Conservation (phyloP, 23 tunicate genomes). For the Styela plicata region DNA sequence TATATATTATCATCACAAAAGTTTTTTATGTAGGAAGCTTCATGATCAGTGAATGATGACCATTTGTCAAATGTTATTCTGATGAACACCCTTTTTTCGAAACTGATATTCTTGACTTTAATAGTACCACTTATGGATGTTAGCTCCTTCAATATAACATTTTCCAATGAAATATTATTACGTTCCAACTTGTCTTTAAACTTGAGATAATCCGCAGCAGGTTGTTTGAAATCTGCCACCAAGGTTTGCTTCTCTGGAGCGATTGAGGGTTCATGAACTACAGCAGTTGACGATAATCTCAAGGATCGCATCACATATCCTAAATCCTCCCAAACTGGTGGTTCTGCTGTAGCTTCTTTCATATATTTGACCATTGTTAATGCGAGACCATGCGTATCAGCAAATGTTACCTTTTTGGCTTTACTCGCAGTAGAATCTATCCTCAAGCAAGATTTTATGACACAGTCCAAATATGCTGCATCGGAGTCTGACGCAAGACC, state of each 20-base stretch:
- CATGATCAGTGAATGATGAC: constrained; percentile 28
- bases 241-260: constrained; percentile 5
- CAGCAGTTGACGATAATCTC: background rate
- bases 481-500: background rate
- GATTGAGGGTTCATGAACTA: background rate
- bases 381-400: constrained; percentile 66
- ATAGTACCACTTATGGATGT: constrained; percentile 40
- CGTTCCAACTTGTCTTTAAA: constrained; percentile 56
- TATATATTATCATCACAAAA: constrained; percentile 44
- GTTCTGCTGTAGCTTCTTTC: constrained; percentile 66
- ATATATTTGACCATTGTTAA: constrained; percentile 65
- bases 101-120: constrained; percentile 80
- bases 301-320: constrained; percentile 36
- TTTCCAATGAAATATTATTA: constrained; percentile 66
- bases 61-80: constrained; percentile 76
- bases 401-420: constrained; percentile 76
- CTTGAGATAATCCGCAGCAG: constrained; percentile 56
- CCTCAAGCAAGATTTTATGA: background rate
- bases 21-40: constrained; percentile 44
- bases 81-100: constrained; percentile 58
- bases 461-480: background rate
- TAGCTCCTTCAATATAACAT: constrained; percentile 37
- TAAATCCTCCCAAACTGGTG: constrained; percentile 46
- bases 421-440: constrained; percentile 8
- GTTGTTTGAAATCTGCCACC: constrained; percentile 40